phyloP scores from a whole-genome alignment of 2,113 vertebrate species.

The Apeltes quadracus region DNA sequence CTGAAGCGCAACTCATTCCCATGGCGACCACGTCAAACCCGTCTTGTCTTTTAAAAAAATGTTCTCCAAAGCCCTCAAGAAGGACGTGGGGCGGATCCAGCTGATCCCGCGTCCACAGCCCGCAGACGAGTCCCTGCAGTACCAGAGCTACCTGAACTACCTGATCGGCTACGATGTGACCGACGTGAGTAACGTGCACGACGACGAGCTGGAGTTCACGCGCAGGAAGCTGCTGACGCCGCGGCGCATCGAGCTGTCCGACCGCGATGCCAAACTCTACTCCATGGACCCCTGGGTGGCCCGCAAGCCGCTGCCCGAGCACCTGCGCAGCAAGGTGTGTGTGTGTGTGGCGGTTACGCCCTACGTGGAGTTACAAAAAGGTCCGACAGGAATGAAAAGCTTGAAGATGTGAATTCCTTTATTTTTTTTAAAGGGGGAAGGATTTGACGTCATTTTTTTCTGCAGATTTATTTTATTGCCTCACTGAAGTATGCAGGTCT shows the following conservation, averaged over 20 bases:
- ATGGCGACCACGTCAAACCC: neutral
- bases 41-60: neutral
- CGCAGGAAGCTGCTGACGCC: slow-evolving; percentile 93
- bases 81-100: slow-evolving; percentile 91
- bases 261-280: slow-evolving; percentile 90
- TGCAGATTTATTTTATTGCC: neutral
- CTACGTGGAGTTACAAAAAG: too few species aligned
- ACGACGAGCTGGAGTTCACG: slow-evolving; percentile 96
- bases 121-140: slow-evolving; percentile 84
- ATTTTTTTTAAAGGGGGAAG: neutral
- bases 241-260: slow-evolving; percentile 87
- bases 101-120: slow-evolving; percentile 84
- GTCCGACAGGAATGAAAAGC: neutral
- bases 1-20: neutral
- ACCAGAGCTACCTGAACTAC: slow-evolving; percentile 90
- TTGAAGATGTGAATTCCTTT: neutral
- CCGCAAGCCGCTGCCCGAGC: slow-evolving; percentile 88
- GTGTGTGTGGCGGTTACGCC: neutral
- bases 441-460: neutral
- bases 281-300: slow-evolving; percentile 96
- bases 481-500: neutral
- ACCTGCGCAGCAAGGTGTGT: slow-evolving; percentile 84
- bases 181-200: slow-evolving; percentile 94
- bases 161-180: slow-evolving; percentile 97
- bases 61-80: slow-evolving; percentile 77